Evolutionary conservation across 2,113 vertebrate genomes (phyloP), one percentile per base, ranked within the genome.

Genomic region (Oxyruncus cristatus): DNA sequence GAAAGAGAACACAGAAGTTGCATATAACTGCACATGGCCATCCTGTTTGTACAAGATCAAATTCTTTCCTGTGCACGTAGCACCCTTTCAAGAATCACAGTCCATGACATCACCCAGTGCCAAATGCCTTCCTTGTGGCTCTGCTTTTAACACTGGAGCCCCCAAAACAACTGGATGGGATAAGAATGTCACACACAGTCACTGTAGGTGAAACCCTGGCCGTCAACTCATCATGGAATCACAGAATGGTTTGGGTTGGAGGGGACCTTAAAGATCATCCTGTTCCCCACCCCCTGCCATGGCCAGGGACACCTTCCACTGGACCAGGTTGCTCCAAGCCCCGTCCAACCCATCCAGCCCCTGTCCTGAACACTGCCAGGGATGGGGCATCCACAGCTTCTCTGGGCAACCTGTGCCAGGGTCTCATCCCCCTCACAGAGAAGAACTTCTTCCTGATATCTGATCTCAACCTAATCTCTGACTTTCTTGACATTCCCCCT

Each of bases 281-380:
- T 0, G 0, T 66, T 9, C 33, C 18, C 35, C 23, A 46, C 19
- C 6, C 52, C 18, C 14, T 67, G 52, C 12, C n/a, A 72, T 3
- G 17, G 10, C 4, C 41, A 63, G 41, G n/a, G 16, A 41, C 23
- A 52, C 4, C 15, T 89, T 20, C 12, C 27, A 21, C 37, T n/a
- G 1, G 2, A 12, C 52, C 86, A 52, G 59, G 15, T 0, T 46
- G 46, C 7, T 1, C 37, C 76, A 42, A 58, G 22, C 17, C 35
- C 26, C 0, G 0, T 49, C 42, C 50, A 66, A 0, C 22, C 33
- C 32, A 15, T 18, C 49, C 50, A 58, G 0, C 27, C 32, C 37
- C 11, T 14, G 10, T 5, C 44, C 50, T 11, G 61, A 13, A 17
- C 52, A 37, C 33, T 74, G 4, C 15, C 86, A 59, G 37, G 68